phyloP scores from a whole-genome alignment of 1,140 invertebrate genomes.

The Tetramorium parvispinum region DNA sequence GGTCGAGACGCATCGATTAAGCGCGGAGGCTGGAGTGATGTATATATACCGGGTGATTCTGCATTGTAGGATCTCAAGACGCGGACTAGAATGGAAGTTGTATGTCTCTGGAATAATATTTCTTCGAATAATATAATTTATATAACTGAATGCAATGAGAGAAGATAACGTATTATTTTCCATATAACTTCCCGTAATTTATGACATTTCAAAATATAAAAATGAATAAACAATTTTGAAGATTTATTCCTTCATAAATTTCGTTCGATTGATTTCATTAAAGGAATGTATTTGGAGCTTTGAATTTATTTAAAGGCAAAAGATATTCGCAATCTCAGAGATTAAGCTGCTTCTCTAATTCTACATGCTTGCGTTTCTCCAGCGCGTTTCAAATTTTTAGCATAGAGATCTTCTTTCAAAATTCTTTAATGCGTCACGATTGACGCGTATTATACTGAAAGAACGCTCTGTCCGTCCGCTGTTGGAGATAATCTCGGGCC shows the following conservation, averaged over 20 bases:
- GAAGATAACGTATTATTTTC: neutral
- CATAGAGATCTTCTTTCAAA: neutral
- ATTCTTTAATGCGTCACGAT: neutral
- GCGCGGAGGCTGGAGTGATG: neutral
- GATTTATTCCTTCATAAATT: neutral
- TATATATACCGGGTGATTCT: constrained; percentile 43
- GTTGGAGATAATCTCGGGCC: constrained; percentile 1
- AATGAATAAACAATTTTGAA: neutral
- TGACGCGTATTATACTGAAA: neutral
- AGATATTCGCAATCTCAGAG: neutral
- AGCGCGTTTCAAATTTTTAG: neutral
- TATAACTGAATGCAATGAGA: neutral
- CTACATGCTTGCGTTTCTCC: neutral
- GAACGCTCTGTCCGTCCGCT: neutral
- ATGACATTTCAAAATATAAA: neutral
- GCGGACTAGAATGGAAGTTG: neutral
- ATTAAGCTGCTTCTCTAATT: neutral
- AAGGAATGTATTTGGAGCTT: neutral
- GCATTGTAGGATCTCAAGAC: neutral
- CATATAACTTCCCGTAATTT: neutral
- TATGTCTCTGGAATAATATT: neutral
- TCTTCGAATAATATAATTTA: neutral
- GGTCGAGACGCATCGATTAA: constrained; percentile 61
- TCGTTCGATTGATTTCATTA: neutral
- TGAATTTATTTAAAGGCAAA: neutral